These are phyloP conservation scores for Kryptolebias ocellatus DNA, from an alignment of 2,797 vertebrate genomes.

Conservation along the genomic window DNA sequence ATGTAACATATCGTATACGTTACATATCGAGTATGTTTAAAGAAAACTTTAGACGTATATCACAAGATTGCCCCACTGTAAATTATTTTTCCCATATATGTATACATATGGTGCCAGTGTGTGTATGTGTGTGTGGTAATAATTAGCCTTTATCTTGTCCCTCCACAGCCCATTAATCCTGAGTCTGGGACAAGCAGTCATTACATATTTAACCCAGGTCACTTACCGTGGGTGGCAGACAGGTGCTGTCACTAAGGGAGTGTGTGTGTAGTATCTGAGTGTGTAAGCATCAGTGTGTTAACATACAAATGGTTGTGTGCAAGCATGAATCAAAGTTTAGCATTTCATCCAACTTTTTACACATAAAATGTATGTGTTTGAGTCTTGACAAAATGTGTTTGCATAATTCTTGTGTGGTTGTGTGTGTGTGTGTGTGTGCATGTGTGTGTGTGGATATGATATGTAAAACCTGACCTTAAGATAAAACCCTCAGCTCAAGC, in stretches of 20 bases:
- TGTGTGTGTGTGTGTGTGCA: not conserved
- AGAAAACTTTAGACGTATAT: constrained; percentile 1
- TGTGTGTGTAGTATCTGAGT: constrained; percentile 13
- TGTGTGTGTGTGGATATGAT: constrained; percentile 50
- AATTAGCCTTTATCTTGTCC: constrained; percentile 77
- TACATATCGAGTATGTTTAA: not conserved
- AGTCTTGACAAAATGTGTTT: constrained; percentile 30
- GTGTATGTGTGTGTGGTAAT: constrained; percentile 57
- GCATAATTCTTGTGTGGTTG: constrained; percentile 4
- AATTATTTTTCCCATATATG: constrained; percentile 46
- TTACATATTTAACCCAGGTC: constrained; percentile 80
- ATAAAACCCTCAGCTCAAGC: constrained; percentile 68
- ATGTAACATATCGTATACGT: constrained; percentile 21
- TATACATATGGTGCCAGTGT: constrained; percentile 18
- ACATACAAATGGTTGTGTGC: constrained; percentile 2
- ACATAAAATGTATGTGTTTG: constrained; percentile 23
- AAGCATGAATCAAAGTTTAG: constrained; percentile 3
- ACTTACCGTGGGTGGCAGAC: constrained; percentile 79
- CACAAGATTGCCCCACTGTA: constrained; percentile 15
- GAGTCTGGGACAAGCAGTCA: constrained; percentile 79
- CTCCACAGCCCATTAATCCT: constrained; percentile 80
- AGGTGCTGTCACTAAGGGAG: constrained; percentile 61
- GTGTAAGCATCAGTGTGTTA: constrained; percentile 7
- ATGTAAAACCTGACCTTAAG: constrained; percentile 83
- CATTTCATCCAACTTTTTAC: constrained; percentile 17